Base-by-base conservation (phyloP, 2,888 invertebrate genomes). In the Oscheius sp. region DNA sequence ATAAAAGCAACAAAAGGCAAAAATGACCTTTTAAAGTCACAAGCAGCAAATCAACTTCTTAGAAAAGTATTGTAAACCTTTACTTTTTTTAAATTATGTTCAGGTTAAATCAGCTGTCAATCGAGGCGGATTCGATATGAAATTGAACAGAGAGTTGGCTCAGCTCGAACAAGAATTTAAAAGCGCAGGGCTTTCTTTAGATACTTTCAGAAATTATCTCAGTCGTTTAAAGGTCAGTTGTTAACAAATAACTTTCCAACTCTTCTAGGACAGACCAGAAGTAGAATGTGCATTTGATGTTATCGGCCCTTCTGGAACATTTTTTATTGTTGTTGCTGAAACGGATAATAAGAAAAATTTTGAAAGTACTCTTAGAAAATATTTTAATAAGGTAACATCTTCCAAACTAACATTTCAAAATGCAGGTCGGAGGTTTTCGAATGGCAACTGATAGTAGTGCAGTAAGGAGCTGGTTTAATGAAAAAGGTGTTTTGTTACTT, bases 1-100 rank as follows among this genome's bases (percentile, higher is more conserved):
- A 84, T 85, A 71, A 78, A 80, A 63, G 79, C 75, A 17, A 73
- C 72, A 32, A 84, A 84, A 65, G 83, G 78, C 14, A 82, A 83
- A 65, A 82, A 82, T 51, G 84, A 84, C 54, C 50, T 73, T 68
- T 45, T 73, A 9, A 72, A 73, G 59, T 81, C 83, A 32, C 74
- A 77, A 62, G 77, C 78, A 2, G 77, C 75, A 9, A 78, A 78
- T 47, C 66, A 50, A 22, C 70, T 82, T 24, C 67, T 83, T 12
- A 70, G 70, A 54, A 80, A 78, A 66, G 80, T 78, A 36, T 56
- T 12, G 9, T 2, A 17, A n/a, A n/a, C n/a, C 12, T 36, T 36
- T 33, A 22, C 4, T 44, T 47, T 68, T 22, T 38, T 75, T 33
- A 32, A 2, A 6, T 17, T n/a, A 8, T 32, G 47, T 71, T 36